Evolutionary conservation across 1,140 invertebrate species (phyloP).

Genomic region (Arion vulgaris): DNA sequence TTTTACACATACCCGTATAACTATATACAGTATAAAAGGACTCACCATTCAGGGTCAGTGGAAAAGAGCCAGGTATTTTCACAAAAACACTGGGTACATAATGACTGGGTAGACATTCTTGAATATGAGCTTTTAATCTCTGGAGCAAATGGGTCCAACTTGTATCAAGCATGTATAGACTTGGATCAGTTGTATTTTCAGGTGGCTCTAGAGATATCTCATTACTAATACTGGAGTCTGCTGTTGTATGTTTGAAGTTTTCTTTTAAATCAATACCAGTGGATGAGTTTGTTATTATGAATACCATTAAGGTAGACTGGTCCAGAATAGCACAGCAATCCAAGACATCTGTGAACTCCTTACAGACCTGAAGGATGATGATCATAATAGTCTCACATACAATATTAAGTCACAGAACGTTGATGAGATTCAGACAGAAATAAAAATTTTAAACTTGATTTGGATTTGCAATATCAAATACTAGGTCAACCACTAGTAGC

Average conservation of each 20-base stretch:
- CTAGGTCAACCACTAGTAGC: too few species aligned
- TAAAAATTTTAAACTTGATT: too few species aligned
- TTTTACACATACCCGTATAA: too few species aligned
- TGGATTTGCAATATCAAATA: too few species aligned
- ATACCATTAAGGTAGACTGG: not conserved
- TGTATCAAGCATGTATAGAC: not conserved
- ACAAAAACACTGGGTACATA: conserved; percentile 22
- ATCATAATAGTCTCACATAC: too few species aligned
- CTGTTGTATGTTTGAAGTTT: not conserved
- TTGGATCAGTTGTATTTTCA: not conserved
- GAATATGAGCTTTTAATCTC: not conserved
- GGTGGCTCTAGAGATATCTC: not conserved
- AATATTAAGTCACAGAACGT: too few species aligned
- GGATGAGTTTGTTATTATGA: conserved; percentile 7
- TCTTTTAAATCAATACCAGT: not conserved
- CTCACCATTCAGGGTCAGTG: conserved; percentile 25
- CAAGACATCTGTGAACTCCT: not conserved
- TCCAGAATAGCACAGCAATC: conserved; percentile 10
- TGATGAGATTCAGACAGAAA: too few species aligned
- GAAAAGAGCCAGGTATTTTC: not conserved
- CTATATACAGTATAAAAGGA: too few species aligned
- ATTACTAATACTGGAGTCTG: not conserved
- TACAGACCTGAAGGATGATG: not conserved
- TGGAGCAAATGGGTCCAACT: not conserved
- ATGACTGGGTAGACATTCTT: conserved; percentile 2